Percentiles rank a stretch among this genome's conserved stretches.
These are phyloP conservation scores for Andricus quercusramuli DNA, from an alignment of 2,888 invertebrate species.

Conservation along the genomic window DNA sequence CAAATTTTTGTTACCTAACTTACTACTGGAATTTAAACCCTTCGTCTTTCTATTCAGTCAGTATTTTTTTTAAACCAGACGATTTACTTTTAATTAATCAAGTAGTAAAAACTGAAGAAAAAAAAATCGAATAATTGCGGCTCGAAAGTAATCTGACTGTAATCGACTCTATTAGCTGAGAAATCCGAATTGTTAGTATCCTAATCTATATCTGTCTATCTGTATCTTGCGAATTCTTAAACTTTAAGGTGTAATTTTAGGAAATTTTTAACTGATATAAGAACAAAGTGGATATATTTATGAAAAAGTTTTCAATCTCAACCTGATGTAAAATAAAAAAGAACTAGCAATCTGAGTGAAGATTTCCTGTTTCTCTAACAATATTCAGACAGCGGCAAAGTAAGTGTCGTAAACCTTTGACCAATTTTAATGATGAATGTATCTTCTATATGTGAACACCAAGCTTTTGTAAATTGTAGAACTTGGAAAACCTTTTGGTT, in stretches of 20 bases:
- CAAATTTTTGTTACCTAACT: not conserved
- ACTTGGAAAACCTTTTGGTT: constrained; percentile 35
- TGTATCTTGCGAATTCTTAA: constrained; percentile 16
- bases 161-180: not conserved
- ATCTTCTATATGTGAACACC: constrained; percentile 49
- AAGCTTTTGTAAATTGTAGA: constrained; percentile 27
- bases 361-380: not conserved
- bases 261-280: constrained; percentile 17
- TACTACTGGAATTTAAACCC: not conserved
- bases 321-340: constrained; percentile 2
- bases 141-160: constrained; percentile 36
- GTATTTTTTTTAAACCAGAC: not conserved
- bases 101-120: not conserved
- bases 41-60: not conserved
- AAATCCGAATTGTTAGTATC: constrained; percentile 26
- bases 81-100: not conserved
- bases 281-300: constrained; percentile 39
- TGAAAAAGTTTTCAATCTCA: constrained; percentile 11
- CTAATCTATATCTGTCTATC: constrained; percentile 33
- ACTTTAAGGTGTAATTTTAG: not conserved
- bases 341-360: not conserved
- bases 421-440: constrained; percentile 59
- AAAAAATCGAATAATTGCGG: not conserved
- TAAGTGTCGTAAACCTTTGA: constrained; percentile 47
- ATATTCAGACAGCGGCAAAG: not conserved